These are phyloP conservation scores for Teleopsis dalmanni DNA, from an alignment of 1,140 invertebrate species.

Conservation along the genomic window DNA sequence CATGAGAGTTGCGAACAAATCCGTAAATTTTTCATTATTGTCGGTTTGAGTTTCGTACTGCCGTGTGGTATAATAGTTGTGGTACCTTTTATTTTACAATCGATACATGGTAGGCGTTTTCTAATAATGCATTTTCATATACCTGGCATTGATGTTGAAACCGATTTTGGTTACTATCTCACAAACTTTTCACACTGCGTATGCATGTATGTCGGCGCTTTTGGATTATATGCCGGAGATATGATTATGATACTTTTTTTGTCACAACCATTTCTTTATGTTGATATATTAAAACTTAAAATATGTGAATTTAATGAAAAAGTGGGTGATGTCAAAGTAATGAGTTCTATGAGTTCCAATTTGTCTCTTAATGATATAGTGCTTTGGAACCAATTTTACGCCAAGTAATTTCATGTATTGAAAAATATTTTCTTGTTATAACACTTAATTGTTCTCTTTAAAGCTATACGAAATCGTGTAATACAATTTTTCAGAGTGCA, in stretches of 20 bases:
- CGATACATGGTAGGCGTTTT: neutral
- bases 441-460: neutral
- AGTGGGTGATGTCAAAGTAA: neutral
- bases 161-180: slow-evolving; percentile 6
- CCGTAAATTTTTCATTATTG: neutral
- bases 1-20: slow-evolving; percentile 6
- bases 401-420: neutral
- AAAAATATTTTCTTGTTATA: neutral
- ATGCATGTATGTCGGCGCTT: slow-evolving; percentile 9
- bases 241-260: slow-evolving; percentile 15
- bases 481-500: neutral
- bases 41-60: slow-evolving; percentile 9
- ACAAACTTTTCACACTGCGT: slow-evolving; percentile 10
- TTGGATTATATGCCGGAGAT: slow-evolving; percentile 21
- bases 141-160: slow-evolving; percentile 17
- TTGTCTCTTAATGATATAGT: slow-evolving; percentile 5
- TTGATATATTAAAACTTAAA: slow-evolving; percentile 18
- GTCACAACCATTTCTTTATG: slow-evolving; percentile 15
- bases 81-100: neutral
- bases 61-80: slow-evolving; percentile 9
- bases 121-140: slow-evolving; percentile 19
- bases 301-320: slow-evolving; percentile 12
- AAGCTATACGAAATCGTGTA: neutral
- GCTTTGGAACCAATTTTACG: slow-evolving; percentile 3
- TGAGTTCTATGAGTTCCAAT: neutral